Evolutionary conservation across 2,113 vertebrate genomes (phyloP), one percentile per base, ranked within the genome.

Genomic region (Notiomystis cincta): DNA sequence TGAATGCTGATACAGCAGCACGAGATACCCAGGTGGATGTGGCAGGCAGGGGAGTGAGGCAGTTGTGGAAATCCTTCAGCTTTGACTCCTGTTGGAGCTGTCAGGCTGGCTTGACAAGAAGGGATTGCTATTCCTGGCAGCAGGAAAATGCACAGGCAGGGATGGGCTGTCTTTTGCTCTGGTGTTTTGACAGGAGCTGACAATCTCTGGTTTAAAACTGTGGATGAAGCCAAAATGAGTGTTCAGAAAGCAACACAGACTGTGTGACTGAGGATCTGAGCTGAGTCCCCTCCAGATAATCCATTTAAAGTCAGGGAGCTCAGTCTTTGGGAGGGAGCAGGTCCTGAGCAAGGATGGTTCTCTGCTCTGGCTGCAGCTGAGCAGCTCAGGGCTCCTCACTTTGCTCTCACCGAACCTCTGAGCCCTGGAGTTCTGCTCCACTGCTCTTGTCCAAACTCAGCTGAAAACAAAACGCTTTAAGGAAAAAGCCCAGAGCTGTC

Each of bases 11-110:
- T 37, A 7, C 0, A 45, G 72, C 48, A 72, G 58, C 7, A 65
- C 25, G 3, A 57, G 58, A 31, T 0, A 4, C 38, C 0, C 0
- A 58, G 10, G 25, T 61, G 37, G 40, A 23, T 23, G 40, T 24
- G 27, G 71, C 37, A 16, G 23, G 67, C 50, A 66, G 54, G 47
- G 37, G 31, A 48, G n/a, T 33, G 67, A 82, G 31, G 62, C 44
- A 31, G 10, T 35, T 35, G 40, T 62, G 77, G 58, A 33, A 91
- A 47, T 54, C 38, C 56, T 54, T 35, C 20, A 27, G 67, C 37
- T 66, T 28, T 86, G 48, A 4, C 17, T 81, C 24, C 71, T 17
- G 42, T 14, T 22, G 86, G 48, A 88, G 82, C 87, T 91, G 56
- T 66, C 61, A 44, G 21, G 65, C 40, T 40, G 53, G 47, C 44